A percentile compares a stretch with the other conserved stretches of the same genome.
Conservation (phyloP, 2,113 vertebrate genomes). For the Poeciliopsis prolifica region DNA sequence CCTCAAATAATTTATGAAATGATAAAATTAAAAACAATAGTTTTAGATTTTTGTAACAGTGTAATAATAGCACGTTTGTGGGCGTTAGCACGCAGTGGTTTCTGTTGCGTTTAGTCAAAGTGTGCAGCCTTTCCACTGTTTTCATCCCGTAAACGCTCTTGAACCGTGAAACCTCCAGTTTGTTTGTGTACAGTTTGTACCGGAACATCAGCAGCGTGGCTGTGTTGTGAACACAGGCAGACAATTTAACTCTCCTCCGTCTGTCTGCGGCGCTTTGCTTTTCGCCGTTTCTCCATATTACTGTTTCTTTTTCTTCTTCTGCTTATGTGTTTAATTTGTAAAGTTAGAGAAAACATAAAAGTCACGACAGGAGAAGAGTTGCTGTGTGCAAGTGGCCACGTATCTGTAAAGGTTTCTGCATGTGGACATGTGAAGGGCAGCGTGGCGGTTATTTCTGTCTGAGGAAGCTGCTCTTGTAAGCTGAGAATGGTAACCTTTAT, state of each 20-base stretch:
- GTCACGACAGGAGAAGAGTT: not conserved
- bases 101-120: not conserved
- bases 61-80: not conserved
- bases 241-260: not conserved
- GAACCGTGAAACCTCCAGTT: not conserved
- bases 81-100: not conserved
- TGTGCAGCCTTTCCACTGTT: not conserved
- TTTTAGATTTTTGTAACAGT: not conserved
- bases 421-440: constrained; percentile 32
- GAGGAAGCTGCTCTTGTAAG: constrained; percentile 51
- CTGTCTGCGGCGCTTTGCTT: not conserved
- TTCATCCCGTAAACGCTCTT: not conserved
- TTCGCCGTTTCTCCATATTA: not conserved
- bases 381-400: not conserved
- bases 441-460: constrained; percentile 54
- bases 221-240: constrained; percentile 33
- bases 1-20: too few relatives aligned
- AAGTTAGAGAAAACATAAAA: not conserved
- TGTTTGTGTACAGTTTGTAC: constrained; percentile 19
- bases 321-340: not conserved
- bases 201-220: constrained; percentile 7
- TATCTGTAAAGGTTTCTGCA: constrained; percentile 20
- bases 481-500: constrained; percentile 70
- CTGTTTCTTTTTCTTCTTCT: not conserved
- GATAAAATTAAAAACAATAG: too few relatives aligned